Evolutionary conservation across 2,888 invertebrate genomes (phyloP), one percentile per base, ranked within the genome.

Genomic region (Tortrix viridana): DNA sequence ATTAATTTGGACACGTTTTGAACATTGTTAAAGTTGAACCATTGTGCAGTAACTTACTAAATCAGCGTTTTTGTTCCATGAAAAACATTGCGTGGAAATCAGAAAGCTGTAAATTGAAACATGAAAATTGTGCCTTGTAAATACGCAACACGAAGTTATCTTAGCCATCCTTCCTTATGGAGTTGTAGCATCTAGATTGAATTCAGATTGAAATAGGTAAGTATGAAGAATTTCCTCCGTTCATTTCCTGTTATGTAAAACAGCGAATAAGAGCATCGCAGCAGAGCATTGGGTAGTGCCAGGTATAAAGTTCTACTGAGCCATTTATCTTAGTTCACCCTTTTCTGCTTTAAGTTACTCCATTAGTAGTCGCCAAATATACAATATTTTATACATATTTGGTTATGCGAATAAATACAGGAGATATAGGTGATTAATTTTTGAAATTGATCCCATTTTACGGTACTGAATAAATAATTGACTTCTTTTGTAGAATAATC

Each of bases 1-100:
- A 49, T 57, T 56, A 52, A 41, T 22, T 61, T 53, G 47, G 26
- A 43, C 60, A 60, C 56, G 61, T 43, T 55, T 54, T 44, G 52
- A 60, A 38, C 22, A 47, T 50, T 52, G 50, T 56, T 26, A 56
- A 61, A 47, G 18, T 19, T n/a, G 32, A 38, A 20, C 46, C 23
- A 14, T 41, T 37, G 37, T 57, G 50, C n/a, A 32, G 41, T 16
- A 49, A 56, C 5, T 46, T 52, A 37, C 37, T 23, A 47, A 50
- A 55, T 49, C 37, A 56, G 5, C 32, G 32, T 32, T 32, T 38
- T 47, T 16, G 56, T 57, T 38, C 16, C 23, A 38, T 38, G n/a
- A 19, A 44, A 62, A 48, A 46, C 44, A 26, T 56, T 62, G 46
- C 50, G 62, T 57, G 44, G 9, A 19, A 62, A 41, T 46, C 44